Percentiles rank a stretch among this genome's conserved stretches.
Conservation (phyloP, 1,140 invertebrate genomes). For the Semibalanus balanoides region DNA sequence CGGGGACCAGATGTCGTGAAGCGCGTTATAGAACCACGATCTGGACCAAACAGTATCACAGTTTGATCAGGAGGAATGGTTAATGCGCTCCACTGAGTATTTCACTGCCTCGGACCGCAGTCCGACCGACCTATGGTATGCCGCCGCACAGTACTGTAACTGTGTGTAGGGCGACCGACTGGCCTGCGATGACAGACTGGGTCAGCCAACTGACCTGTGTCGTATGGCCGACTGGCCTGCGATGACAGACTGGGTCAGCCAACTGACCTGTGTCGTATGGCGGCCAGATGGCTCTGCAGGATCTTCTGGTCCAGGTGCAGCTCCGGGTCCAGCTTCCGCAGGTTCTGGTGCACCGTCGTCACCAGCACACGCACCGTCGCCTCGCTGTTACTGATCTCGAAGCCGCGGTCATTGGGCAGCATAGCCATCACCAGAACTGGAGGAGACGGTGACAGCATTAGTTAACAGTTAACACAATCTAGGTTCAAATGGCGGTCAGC, state of each 20-base stretch:
- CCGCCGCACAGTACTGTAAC: too few species aligned
- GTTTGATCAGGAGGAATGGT: too few species aligned
- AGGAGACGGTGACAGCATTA: not conserved
- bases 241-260: not conserved
- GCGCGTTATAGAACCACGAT: slow-evolving; percentile 1
- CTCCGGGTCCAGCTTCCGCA: slow-evolving; percentile 83
- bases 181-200: not conserved
- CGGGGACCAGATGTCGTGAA: slow-evolving; percentile 1
- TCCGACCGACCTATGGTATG: too few species aligned
- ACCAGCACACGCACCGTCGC: slow-evolving; percentile 78
- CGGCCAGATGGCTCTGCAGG: slow-evolving; percentile 74
- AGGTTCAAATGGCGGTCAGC: too few species aligned
- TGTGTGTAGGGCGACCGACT: not conserved
- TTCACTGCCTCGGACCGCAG: too few species aligned
- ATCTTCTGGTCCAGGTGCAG: slow-evolving; percentile 74
- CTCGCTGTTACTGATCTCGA: slow-evolving; percentile 57
- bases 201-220: not conserved
- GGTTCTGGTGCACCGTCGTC: slow-evolving; percentile 82
- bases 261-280: slow-evolving; percentile 63
- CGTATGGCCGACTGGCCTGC: too few species aligned
- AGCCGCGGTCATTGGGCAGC: slow-evolving; percentile 37
- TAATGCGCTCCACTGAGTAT: too few species aligned
- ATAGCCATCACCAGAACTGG: not conserved
- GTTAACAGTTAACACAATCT: too few species aligned
- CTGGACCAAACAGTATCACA: too few species aligned